Percentiles rank a stretch among this genome's conserved stretches.
These are phyloP conservation scores for Struthidea cinerea DNA, from an alignment of 2,113 vertebrate genomes.

Conservation along the genomic window DNA sequence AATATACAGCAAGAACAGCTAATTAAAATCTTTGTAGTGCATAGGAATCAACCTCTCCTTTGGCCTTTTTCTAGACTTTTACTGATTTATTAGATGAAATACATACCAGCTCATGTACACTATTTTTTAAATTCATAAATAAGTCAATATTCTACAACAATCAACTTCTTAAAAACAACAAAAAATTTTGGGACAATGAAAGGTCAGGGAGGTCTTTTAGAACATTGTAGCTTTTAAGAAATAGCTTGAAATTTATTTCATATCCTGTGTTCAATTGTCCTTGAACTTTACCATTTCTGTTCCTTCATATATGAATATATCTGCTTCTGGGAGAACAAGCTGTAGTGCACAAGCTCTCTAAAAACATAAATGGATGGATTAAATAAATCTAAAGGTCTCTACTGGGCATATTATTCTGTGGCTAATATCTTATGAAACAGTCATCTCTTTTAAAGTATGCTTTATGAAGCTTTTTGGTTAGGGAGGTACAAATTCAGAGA, in stretches of 20 bases:
- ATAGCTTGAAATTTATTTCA: not conserved
- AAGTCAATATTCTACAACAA: not conserved
- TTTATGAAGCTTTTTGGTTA: not conserved
- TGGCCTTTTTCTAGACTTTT: not conserved
- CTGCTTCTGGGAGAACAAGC: not conserved
- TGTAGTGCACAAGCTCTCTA: not conserved
- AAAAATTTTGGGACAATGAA: not conserved
- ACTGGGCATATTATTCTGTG: not conserved
- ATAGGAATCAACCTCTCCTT: not conserved
- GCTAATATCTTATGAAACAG: not conserved
- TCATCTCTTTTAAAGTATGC: not conserved
- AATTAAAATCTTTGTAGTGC: not conserved
- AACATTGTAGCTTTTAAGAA: not conserved
- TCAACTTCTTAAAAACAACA: not conserved
- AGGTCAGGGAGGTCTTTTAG: not conserved
- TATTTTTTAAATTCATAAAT: not conserved
- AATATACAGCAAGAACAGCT: not conserved
- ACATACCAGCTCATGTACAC: not conserved
- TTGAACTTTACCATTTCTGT: not conserved
- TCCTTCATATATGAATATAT: not conserved
- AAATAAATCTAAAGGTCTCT: not conserved
- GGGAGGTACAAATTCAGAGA: conserved; percentile 2
- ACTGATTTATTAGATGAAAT: not conserved
- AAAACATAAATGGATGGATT: not conserved
- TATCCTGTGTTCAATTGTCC: not conserved